These are phyloP conservation scores for Crotalus viridis DNA, from an alignment of 2,113 vertebrate species.

Conservation along the genomic window DNA sequence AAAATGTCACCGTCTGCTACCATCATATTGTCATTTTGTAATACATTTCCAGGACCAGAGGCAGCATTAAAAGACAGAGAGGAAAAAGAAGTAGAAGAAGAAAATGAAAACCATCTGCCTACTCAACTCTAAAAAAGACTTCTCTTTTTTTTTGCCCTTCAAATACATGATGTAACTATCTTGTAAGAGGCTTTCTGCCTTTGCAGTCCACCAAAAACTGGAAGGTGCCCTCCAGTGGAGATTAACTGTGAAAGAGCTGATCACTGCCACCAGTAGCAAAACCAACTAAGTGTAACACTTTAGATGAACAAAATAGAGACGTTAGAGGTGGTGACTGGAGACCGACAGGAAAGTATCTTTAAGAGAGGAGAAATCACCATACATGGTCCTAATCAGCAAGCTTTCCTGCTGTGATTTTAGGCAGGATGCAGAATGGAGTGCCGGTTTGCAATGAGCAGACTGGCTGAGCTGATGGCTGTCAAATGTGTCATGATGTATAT, in stretches of 20 bases:
- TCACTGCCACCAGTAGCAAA: neutral
- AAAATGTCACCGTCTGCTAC: neutral
- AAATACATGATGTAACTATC: neutral
- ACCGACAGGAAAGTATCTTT: conserved; percentile 24
- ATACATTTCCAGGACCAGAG: neutral
- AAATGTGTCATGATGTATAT: conserved; percentile 83
- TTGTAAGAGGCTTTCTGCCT: neutral
- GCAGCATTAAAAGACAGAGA: neutral
- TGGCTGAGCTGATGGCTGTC: conserved; percentile 83
- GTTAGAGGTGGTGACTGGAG: neutral
- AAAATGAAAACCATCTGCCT: neutral
- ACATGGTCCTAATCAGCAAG: conserved; percentile 69
- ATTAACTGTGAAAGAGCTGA: neutral
- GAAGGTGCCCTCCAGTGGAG: fast-evolving
- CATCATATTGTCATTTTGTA: neutral
- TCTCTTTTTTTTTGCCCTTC: too few relatives aligned
- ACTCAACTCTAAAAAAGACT: neutral
- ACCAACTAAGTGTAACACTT: neutral
- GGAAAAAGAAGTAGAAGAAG: neutral
- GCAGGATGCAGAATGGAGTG: conserved; percentile 71
- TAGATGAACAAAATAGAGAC: neutral
- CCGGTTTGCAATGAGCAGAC: conserved; percentile 74
- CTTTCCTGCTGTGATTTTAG: conserved; percentile 70
- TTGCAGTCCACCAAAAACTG: neutral
- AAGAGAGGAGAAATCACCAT: conserved; percentile 54